Percentiles rank a stretch among this genome's conserved stretches.
These are phyloP conservation scores for Acheta domesticus DNA, from an alignment of 2,888 invertebrate genomes.

Conservation along the genomic window DNA sequence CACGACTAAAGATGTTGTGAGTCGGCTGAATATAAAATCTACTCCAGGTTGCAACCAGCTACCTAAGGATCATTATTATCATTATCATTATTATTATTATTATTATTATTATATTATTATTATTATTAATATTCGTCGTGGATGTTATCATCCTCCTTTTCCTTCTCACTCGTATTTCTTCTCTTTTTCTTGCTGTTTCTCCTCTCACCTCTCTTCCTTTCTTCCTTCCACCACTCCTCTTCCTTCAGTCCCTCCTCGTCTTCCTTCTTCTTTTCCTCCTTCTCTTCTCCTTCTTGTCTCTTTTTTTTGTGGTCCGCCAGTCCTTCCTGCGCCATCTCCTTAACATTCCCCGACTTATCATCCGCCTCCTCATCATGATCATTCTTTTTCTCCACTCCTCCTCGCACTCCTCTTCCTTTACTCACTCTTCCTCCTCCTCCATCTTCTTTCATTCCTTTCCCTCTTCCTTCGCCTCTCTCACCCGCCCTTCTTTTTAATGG, in stretches of 20 bases:
- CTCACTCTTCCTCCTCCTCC: not conserved
- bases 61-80: too few relatives aligned
- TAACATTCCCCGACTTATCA: not conserved
- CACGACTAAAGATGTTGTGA: too few relatives aligned
- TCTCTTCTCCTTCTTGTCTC: not conserved
- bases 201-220: too few relatives aligned
- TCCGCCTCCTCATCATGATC: not conserved
- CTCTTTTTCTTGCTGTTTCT: too few relatives aligned
- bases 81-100: too few relatives aligned
- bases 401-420: not conserved
- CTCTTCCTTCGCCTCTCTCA: not conserved
- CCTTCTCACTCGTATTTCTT: too few relatives aligned
- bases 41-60: too few relatives aligned
- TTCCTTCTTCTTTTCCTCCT: not conserved
- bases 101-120: too few relatives aligned
- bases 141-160: too few relatives aligned
- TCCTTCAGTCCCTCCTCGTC: not conserved
- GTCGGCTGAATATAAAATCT: too few relatives aligned
- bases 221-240: not conserved
- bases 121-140: too few relatives aligned
- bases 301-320: not conserved
- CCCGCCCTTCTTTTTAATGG: too few relatives aligned
- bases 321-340: not conserved
- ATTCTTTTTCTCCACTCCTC: not conserved
- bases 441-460: not conserved